phyloP scores from a whole-genome alignment of 2,888 invertebrate genomes.

The Drosophila rellima region DNA sequence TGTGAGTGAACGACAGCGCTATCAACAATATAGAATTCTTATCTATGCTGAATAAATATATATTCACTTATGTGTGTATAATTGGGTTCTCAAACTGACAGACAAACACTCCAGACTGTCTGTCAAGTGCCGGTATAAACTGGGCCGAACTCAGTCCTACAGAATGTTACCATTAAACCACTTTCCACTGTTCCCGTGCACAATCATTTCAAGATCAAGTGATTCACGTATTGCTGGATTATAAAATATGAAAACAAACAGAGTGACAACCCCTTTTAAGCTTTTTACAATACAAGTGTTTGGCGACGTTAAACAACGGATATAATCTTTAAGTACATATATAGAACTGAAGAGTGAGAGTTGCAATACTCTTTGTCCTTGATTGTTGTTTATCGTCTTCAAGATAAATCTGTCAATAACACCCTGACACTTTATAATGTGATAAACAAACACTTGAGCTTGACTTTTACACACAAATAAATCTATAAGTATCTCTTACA shows the following conservation, averaged over 20 bases:
- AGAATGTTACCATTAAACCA: slow-evolving; percentile 17
- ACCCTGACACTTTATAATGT: slow-evolving; percentile 12
- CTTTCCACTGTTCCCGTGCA: slow-evolving; percentile 14
- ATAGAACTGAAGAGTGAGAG: slow-evolving; percentile 13
- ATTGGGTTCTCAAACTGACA: slow-evolving; percentile 19
- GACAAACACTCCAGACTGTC: slow-evolving; percentile 55
- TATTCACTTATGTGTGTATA: slow-evolving; percentile 22
- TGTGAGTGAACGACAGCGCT: slow-evolving; percentile 35
- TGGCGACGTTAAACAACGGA: slow-evolving; percentile 17
- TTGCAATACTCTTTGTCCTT: slow-evolving; percentile 25
- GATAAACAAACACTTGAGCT: slow-evolving; percentile 15
- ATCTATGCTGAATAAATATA: slow-evolving; percentile 33
- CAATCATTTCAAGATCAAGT: slow-evolving; percentile 31
- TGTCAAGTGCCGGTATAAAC: slow-evolving; percentile 60
- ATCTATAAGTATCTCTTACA: background rate
- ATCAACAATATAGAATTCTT: slow-evolving; percentile 48
- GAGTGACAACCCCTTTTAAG: slow-evolving; percentile 6
- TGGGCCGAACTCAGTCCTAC: slow-evolving; percentile 51
- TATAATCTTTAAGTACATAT: background rate
- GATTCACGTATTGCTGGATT: slow-evolving; percentile 37
- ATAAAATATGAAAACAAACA: slow-evolving; percentile 15
- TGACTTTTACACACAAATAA: background rate
- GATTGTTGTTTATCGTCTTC: slow-evolving; percentile 19
- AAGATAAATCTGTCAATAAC: slow-evolving; percentile 24
- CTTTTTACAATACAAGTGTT: slow-evolving; percentile 24